A percentile compares a stretch with the other conserved stretches of the same genome.
phyloP scores from a whole-genome alignment of 2,797 vertebrate species.

The Delichon dasypus region DNA sequence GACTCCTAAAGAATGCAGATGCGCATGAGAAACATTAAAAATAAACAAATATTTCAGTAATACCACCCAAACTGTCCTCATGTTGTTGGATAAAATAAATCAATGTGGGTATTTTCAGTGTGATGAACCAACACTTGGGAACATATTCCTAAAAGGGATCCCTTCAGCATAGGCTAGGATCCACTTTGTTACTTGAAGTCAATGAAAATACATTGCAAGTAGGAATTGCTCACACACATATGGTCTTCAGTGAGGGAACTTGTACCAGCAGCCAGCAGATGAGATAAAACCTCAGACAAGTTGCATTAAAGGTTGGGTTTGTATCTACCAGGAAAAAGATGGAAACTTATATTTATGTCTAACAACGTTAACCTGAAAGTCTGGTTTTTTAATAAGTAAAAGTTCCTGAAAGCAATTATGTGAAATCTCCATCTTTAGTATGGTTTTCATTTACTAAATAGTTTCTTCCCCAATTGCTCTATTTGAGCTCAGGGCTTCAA shows the following conservation, averaged over 20 bases:
- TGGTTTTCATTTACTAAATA: not conserved
- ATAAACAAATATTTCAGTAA: conserved; percentile 40
- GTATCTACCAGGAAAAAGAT: not conserved
- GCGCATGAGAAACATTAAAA: conserved; percentile 38
- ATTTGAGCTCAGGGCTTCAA: not conserved
- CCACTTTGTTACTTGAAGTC: not conserved
- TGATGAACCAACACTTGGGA: not conserved
- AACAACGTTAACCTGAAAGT: not conserved
- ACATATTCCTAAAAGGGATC: not conserved
- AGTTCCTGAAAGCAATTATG: not conserved
- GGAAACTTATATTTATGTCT: not conserved
- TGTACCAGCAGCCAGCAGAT: not conserved
- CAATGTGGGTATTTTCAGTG: not conserved
- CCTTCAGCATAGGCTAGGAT: not conserved
- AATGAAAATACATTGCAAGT: not conserved
- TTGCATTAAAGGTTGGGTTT: not conserved
- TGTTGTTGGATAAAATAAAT: not conserved
- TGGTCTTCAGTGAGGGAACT: not conserved
- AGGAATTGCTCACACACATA: not conserved
- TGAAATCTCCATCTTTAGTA: not conserved
- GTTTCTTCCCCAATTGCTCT: not conserved
- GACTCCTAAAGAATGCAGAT: not conserved
- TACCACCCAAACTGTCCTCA: conserved; percentile 23
- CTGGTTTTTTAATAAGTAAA: not conserved
- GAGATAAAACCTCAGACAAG: not conserved